A percentile compares a stretch with the other conserved stretches of the same genome.
These are phyloP conservation scores for Aphodius sticticus DNA, from an alignment of 2,888 invertebrate species.

Conservation along the genomic window DNA sequence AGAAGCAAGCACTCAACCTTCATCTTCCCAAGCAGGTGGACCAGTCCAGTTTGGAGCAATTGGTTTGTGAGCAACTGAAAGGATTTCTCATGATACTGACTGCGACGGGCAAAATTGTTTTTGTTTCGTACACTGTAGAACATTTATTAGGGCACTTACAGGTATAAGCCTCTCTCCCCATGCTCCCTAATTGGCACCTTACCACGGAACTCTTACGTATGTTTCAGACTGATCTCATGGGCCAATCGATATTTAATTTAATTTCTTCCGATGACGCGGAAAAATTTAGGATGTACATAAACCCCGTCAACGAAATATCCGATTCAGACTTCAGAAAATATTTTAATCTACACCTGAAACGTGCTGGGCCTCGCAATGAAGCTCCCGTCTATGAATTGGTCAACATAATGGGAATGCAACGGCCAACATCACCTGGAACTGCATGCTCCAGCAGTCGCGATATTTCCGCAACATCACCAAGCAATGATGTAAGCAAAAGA, in stretches of 20 bases:
- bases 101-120: conserved; percentile 82
- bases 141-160: conserved; percentile 85
- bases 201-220: background rate
- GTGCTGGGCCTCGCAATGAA: conserved; percentile 77
- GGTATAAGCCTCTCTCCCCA: conserved; percentile 59
- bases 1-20: conserved; percentile 36
- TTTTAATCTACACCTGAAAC: conserved; percentile 65
- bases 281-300: conserved; percentile 71
- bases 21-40: conserved; percentile 56
- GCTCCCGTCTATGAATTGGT: conserved; percentile 76
- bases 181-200: background rate
- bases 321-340: conserved; percentile 65
- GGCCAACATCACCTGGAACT: conserved; percentile 31
- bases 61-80: conserved; percentile 69
- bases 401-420: conserved; percentile 69
- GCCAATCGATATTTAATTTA: conserved; percentile 82
- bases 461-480: conserved; percentile 12
- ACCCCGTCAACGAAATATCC: conserved; percentile 57
- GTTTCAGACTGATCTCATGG: conserved; percentile 82
- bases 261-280: conserved; percentile 83
- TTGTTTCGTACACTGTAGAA: conserved; percentile 85
- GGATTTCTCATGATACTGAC: conserved; percentile 85
- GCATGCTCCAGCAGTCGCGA: background rate
- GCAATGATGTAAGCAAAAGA: conserved; percentile 37
- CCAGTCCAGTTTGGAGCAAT: conserved; percentile 67